These are phyloP conservation scores for Camelus dromedarius DNA, from an alignment of 2,113 vertebrate species.

Conservation along the genomic window DNA sequence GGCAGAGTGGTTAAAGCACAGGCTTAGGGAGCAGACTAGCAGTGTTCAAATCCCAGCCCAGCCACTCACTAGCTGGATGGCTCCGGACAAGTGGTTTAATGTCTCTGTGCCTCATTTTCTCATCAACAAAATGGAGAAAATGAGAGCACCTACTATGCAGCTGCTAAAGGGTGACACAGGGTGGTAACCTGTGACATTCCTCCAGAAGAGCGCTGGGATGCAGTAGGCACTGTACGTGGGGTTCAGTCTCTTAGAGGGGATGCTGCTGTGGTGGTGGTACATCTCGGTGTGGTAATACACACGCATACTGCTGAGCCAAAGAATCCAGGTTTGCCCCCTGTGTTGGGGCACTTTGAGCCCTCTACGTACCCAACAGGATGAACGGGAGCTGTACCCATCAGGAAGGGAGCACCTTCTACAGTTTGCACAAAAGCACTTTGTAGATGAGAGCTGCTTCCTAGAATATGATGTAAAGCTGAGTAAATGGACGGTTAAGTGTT, in stretches of 20 bases:
- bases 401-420: not conserved
- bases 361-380: not conserved
- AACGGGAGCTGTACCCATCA: not conserved
- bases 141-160: not conserved
- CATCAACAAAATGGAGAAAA: not conserved
- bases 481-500: not conserved
- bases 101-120: not conserved
- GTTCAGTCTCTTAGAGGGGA: not conserved
- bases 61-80: not conserved
- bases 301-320: not conserved
- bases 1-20: not conserved
- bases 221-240: fast-evolving
- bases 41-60: not conserved
- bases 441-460: not conserved
- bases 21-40: not conserved
- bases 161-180: not conserved
- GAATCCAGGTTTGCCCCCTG: not conserved
- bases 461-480: not conserved
- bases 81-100: not conserved
- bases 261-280: not conserved
- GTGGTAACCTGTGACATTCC: not conserved
- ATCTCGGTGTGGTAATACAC: fast-evolving
- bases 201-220: not conserved
- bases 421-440: not conserved
- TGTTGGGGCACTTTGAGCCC: not conserved